These are phyloP conservation scores for Stigmatopora nigra DNA, from an alignment of 2,113 vertebrate species.

Conservation along the genomic window DNA sequence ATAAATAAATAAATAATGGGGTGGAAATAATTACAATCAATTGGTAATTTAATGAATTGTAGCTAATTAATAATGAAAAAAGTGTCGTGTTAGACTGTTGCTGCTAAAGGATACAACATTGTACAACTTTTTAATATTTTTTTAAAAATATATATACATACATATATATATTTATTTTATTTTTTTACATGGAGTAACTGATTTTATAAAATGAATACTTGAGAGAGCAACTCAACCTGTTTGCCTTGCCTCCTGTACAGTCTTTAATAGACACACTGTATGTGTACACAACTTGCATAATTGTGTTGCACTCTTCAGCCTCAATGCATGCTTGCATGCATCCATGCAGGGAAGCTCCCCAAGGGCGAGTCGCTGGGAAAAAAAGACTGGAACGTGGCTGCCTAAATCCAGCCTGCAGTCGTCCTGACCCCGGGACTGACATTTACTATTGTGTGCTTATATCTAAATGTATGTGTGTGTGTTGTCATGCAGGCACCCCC, in stretches of 20 bases:
- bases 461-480: background rate
- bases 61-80: slow-evolving; percentile 10
- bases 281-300: background rate
- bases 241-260: background rate
- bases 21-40: slow-evolving; percentile 7
- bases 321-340: slow-evolving; percentile 5
- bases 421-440: slow-evolving; percentile 61
- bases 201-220: background rate
- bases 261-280: background rate
- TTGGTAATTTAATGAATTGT: slow-evolving; percentile 28
- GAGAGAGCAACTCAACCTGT: background rate
- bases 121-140: slow-evolving; percentile 21
- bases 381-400: slow-evolving; percentile 35
- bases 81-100: slow-evolving; percentile 7
- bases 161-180: background rate
- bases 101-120: no score
- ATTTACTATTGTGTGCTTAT: slow-evolving; percentile 77
- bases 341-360: slow-evolving; percentile 46
- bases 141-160: background rate
- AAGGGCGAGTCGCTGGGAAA: slow-evolving; percentile 44
- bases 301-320: slow-evolving; percentile 38
- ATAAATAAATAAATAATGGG: no score
- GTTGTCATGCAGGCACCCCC: slow-evolving; percentile 87
- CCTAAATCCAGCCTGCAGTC: slow-evolving; percentile 56
- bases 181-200: background rate